Percentiles rank a stretch among this genome's conserved stretches.
Evolutionary conservation across 2,888 invertebrate genomes (phyloP).

Genomic region (Diploptera punctata): DNA sequence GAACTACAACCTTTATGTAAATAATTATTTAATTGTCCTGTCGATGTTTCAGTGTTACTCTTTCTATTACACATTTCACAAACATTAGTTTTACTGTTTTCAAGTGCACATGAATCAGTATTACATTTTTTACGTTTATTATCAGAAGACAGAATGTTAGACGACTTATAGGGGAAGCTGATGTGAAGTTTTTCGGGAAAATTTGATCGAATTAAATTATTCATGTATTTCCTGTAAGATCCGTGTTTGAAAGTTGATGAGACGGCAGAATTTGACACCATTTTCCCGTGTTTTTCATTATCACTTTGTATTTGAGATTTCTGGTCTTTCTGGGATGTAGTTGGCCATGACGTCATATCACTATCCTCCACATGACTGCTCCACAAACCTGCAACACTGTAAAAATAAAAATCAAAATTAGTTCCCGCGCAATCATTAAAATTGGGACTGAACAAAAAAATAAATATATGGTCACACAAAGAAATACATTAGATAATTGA

Average conservation of each 20-base stretch:
- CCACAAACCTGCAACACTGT: conserved; percentile 40
- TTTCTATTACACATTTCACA: too few relatives aligned
- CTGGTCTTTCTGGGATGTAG: not conserved
- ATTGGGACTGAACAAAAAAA: too few relatives aligned
- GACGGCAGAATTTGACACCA: not conserved
- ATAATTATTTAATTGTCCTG: not conserved
- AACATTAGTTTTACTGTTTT: too few relatives aligned
- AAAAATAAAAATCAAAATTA: conserved; percentile 23
- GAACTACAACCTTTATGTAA: not conserved
- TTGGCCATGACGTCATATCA: not conserved
- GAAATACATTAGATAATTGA: too few relatives aligned
- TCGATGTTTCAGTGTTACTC: not conserved
- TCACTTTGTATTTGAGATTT: not conserved
- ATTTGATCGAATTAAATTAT: conserved; percentile 40
- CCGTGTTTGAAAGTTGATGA: conserved; percentile 32
- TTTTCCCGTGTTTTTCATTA: not conserved
- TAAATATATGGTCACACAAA: too few relatives aligned
- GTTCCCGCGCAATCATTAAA: too few relatives aligned
- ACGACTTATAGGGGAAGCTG: not conserved
- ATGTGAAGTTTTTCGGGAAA: not conserved
- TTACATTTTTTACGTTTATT: too few relatives aligned
- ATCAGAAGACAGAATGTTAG: not conserved
- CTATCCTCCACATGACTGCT: conserved; percentile 41
- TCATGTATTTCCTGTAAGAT: conserved; percentile 43
- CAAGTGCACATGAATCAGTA: too few relatives aligned